Evolutionary conservation across 2,113 vertebrate species (phyloP), one percentile per base, ranked within the genome.

Genomic region (Lampris megalopsis): DNA sequence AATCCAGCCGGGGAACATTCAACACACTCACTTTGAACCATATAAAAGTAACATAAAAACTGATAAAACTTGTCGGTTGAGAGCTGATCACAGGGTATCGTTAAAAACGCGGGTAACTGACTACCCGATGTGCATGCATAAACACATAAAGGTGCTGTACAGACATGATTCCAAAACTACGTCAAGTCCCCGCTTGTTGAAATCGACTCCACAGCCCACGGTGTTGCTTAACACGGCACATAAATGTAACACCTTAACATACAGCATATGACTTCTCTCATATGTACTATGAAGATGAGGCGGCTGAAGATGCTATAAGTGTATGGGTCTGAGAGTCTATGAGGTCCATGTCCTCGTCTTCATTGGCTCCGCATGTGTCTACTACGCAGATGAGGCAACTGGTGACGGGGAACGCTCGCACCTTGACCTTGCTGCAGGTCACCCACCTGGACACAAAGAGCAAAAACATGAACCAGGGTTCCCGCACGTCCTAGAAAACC

Each of bases 371-470:
- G 60, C 97, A 99, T 6, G 96, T 98, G 92, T 99, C 98, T 62
- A 98, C 96, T 73, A 99, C 97, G 82, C 97, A 98, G 88, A 99
- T 98, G 75, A 99, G 94, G 86, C 97, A 98, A 88, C 96, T 98
- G 11, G 97, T 98, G 83, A 99, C 96, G 2, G 97, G 97, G 73
- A 98, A 98, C 50, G 98, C 97, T n/a, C 97, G 95, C 71, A 98
- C 96, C 93, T 98, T 98, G 76, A 98, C 96, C 93, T 98, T 98
- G 76, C 93, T 97, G 88, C 96, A 97, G 56, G 96, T 96, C 47
- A 96, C 90, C 97, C 98, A 90, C 74, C 92, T 84, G 45, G 68
- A 50, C 7, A 53, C 53, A 53, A 11, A 38, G 0, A 6, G 5
- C 63, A n/a, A 68, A 49, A 10, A 59, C n/a, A 24, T 49, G 57